Evolutionary conservation across 2,888 invertebrate species (phyloP), one percentile per base, ranked within the genome.

Genomic region (Melinopterus prodromus): DNA sequence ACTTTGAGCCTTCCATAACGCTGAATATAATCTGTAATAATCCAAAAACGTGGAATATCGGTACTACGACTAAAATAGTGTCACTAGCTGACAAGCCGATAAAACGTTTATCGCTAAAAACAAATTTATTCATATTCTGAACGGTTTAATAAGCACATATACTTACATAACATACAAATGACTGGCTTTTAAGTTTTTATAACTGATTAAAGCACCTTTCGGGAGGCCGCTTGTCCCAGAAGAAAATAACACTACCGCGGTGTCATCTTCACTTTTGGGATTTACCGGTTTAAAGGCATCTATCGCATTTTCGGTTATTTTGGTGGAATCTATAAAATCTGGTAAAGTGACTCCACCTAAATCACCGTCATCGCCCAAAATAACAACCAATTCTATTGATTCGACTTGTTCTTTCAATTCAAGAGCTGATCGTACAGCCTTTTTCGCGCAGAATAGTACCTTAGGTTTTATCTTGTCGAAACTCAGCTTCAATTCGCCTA

Each of bases 171-270:
- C 12, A 16, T 71, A 35, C 16, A 76, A 38, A 69, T 70, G 38
- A 37, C 71, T 14, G 38, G 72, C 53, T 9, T 75, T 35, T n/a
- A 86, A 69, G 78, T 93, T 94, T 78, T 90, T 87, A 86, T 94
- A 92, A 6, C 92, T 92, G 74, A 94, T 86, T 88, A 91, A 90
- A 0, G 94, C 93, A 38, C 93, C 93, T 88, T 94, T 94, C 0
- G 94, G 92, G 84, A 93, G 87, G 0, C 94, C 94, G 12, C 92
- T 92, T 0, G 95, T 95, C 71, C 94, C 94, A 80, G 94, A 94
- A 70, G 94, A 94, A 87, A 92, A 93, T 80, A 94, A 75, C 53
- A 87, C 83, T 38, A 84, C 83, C 6, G 85, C 85, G 0, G 84
- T 81, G 4, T 84, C 82, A 16, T 83, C 81, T 9, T 16, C 71